Base-by-base conservation (phyloP, 2,888 invertebrate genomes). In the Corbicula japonica region DNA sequence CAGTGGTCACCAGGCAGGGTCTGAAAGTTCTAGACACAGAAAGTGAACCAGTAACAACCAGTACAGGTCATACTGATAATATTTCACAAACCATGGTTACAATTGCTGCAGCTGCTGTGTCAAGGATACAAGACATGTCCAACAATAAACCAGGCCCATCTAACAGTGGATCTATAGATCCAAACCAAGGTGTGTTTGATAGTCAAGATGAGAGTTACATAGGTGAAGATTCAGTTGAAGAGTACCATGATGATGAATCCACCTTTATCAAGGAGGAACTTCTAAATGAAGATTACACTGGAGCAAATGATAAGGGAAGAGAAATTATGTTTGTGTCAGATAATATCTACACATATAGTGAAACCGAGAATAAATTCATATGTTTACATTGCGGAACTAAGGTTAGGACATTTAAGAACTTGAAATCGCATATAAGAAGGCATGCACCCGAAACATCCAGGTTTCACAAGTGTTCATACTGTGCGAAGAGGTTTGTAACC, bases 371-470 rank as follows among this genome's bases (percentile, higher is more conserved):
- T 10, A 60, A 60, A 10, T 71, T 50, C 30, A 72, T 56, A 12
- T 63, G 72, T 35, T 35, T 72, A 0, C 72, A 72, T 52, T 72
- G 72, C 38, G 62, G 62, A 21, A 41, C 41, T 12, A 72, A 61
- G 15, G 44, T 63, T 8, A 23, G 41, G 23, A 44, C 62, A 30
- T 60, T 62, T 38, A 78, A 78, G 44, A 63, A 72, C 32, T 61
- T 82, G n/a, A 78, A 76, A 38, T 60, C 60, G 35, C 82, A 82
- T 52, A 34, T 78, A 48, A 62, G 71, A 44, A 62, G 82, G 46
- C 82, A 82, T 69, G 58, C 63, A 10, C 72, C 72, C 8, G 28
- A 41, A 26, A 69, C 63, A 52, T 23, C 63, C 4, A 28, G 74
- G 30, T 46, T 46, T n/a, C 69, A 62, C 62, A 58, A 26, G 21